phyloP scores from a whole-genome alignment of 2,113 vertebrate genomes.

The Corapipo altera region DNA sequence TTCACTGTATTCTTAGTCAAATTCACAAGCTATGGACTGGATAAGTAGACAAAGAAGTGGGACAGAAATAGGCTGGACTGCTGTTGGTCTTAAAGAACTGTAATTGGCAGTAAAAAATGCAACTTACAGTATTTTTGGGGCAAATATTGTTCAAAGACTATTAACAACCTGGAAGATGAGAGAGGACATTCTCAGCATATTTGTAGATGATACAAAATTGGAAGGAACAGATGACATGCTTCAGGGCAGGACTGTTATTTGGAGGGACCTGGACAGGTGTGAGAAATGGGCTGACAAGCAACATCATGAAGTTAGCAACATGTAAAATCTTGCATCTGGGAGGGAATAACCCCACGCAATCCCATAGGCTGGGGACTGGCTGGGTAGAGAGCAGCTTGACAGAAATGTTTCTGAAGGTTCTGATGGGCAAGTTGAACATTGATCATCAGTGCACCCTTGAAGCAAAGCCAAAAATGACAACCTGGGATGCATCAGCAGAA shows the following conservation, averaged over 20 bases:
- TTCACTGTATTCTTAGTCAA: not conserved
- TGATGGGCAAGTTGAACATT: not conserved
- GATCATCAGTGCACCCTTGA: not conserved
- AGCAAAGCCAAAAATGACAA: not conserved
- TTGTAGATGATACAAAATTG: not conserved
- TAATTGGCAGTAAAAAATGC: not conserved
- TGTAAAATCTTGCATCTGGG: conserved; percentile 24
- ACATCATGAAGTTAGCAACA: not conserved
- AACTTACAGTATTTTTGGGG: not conserved
- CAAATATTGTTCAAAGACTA: not conserved
- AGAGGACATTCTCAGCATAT: not conserved
- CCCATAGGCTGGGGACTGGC: not conserved
- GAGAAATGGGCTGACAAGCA: conserved; percentile 14
- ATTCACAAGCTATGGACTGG: not conserved
- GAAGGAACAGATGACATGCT: not conserved
- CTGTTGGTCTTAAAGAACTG: not conserved
- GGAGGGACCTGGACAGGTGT: conserved; percentile 11
- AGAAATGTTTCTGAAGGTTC: not conserved
- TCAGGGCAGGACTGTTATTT: conserved; percentile 10
- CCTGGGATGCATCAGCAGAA: not conserved
- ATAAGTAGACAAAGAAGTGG: not conserved
- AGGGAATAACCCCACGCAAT: not conserved
- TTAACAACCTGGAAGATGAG: not conserved
- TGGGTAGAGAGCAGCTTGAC: not conserved
- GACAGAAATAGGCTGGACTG: not conserved